Percentiles rank a stretch among this genome's conserved stretches.
Evolutionary conservation across 2,888 invertebrate species (phyloP).

Genomic region (Lymantria dispar): DNA sequence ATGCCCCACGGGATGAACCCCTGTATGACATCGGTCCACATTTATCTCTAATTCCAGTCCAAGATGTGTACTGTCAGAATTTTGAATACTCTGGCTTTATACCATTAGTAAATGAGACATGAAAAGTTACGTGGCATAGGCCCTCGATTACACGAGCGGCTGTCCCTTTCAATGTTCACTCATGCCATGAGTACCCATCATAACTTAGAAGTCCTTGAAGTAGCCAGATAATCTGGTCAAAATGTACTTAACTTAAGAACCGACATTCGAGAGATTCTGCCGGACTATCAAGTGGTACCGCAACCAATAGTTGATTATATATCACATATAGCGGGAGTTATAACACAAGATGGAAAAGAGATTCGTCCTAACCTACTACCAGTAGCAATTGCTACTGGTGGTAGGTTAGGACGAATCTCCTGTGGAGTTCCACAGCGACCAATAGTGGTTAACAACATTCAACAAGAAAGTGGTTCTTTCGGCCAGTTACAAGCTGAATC

Average conservation of each 20-base stretch:
- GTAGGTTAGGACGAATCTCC: too few species aligned
- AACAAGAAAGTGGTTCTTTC: constrained; percentile 6
- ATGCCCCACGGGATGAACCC: not conserved
- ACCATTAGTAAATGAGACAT: not conserved
- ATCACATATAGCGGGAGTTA: constrained; percentile 3
- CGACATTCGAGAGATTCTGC: constrained; percentile 11
- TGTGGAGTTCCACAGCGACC: constrained; percentile 16
- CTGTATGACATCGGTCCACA: not conserved
- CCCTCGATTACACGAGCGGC: not conserved
- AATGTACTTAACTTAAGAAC: constrained; percentile 1
- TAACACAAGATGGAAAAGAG: constrained; percentile 14
- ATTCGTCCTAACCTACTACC: constrained; percentile 7
- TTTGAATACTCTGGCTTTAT: not conserved
- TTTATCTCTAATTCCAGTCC: not conserved
- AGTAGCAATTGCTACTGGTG: too few species aligned
- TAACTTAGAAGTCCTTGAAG: not conserved
- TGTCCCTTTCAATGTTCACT: not conserved
- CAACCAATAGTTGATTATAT: constrained; percentile 11
- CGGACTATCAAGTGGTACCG: constrained; percentile 15
- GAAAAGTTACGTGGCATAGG: not conserved
- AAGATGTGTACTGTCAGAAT: not conserved
- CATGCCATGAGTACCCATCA: not conserved
- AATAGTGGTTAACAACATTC: not conserved
- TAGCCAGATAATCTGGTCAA: not conserved
- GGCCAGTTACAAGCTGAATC: constrained; percentile 2